phyloP scores from a whole-genome alignment of 2,888 invertebrate genomes.

The Amphipyra berbera region DNA sequence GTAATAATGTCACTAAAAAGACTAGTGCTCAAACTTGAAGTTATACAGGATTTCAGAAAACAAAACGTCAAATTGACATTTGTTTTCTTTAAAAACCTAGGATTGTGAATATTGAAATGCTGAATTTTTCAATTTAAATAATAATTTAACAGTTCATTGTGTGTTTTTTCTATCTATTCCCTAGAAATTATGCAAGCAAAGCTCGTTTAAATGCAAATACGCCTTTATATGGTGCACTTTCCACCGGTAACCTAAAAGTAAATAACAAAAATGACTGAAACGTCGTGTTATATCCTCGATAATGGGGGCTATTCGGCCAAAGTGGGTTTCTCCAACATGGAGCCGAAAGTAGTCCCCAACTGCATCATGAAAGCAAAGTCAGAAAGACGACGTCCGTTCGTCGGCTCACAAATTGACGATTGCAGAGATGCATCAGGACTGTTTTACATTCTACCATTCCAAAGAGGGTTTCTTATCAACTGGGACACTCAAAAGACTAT shows the following conservation, averaged over 20 bases:
- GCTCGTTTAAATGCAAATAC: constrained; percentile 1
- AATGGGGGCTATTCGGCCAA: constrained; percentile 97
- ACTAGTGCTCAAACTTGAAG: too few species aligned
- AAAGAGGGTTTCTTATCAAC: constrained; percentile 98
- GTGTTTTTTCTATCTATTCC: not conserved
- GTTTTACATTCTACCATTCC: constrained; percentile 97
- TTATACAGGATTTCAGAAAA: too few species aligned
- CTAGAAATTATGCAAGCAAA: constrained; percentile 9
- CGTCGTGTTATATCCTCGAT: constrained; percentile 93
- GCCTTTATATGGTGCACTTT: not conserved
- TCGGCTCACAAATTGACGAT: constrained; percentile 97
- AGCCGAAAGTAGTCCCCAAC: constrained; percentile 96
- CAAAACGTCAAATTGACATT: too few species aligned
- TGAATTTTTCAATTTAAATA: too few species aligned
- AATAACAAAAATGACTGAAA: constrained; percentile 74
- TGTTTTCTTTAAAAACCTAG: too few species aligned
- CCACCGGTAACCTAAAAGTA: constrained; percentile 65
- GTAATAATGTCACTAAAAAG: too few species aligned
- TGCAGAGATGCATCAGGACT: constrained; percentile 98
- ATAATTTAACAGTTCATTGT: too few species aligned
- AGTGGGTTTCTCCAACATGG: constrained; percentile 93
- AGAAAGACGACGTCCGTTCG: constrained; percentile 97
- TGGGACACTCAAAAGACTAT: constrained; percentile 99
- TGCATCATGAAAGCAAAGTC: constrained; percentile 99
- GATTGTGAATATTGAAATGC: too few species aligned